Percentiles rank a stretch among this genome's conserved stretches.
phyloP scores from a whole-genome alignment of 2,888 invertebrate species.

The Epinotia bilunana region DNA sequence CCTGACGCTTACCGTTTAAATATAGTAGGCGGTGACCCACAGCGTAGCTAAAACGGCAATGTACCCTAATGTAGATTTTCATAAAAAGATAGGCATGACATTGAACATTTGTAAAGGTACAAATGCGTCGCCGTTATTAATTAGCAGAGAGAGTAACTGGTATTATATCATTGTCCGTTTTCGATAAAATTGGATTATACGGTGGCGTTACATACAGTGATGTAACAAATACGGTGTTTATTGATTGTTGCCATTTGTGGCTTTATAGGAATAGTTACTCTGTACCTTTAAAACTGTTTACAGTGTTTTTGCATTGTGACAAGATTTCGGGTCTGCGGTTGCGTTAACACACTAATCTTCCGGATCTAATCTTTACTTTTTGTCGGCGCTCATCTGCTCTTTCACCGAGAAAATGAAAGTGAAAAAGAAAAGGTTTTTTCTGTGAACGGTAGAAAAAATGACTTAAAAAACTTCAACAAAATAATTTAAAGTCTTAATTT shows the following conservation, averaged over 20 bases:
- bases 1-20: conserved; percentile 27
- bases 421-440: not conserved
- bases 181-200: not conserved
- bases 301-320: not conserved
- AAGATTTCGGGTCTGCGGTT: not conserved
- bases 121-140: not conserved
- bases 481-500: no score
- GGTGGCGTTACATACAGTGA: not conserved
- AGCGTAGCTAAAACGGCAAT: conserved; percentile 7
- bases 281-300: not conserved
- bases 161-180: not conserved
- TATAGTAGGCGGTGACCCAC: conserved; percentile 32
- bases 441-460: not conserved
- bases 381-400: not conserved
- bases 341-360: not conserved
- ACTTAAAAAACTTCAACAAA: not conserved
- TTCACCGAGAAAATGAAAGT: not conserved
- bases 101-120: conserved; percentile 26
- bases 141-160: conserved; percentile 9
- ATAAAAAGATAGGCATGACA: conserved; percentile 27
- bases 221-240: conserved; percentile 3
- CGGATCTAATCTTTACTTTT: not conserved
- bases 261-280: not conserved
- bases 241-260: not conserved
- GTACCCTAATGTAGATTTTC: conserved; percentile 11